Conservation (phyloP, 2,113 vertebrate species). For the Thalassarche chlororhynchos region DNA sequence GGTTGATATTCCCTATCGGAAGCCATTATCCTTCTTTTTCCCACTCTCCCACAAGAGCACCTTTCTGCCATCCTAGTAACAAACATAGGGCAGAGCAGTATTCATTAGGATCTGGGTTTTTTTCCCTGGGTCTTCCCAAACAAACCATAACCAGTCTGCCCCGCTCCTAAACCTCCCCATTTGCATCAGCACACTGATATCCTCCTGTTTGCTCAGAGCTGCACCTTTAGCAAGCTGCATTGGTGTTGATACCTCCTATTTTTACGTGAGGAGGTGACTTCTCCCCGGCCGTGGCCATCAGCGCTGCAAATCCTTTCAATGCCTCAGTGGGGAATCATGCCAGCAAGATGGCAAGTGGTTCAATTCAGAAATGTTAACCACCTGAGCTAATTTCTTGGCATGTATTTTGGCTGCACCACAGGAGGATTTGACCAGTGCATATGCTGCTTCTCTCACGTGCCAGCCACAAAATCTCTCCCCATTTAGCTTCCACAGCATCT, state of each 20-base stretch:
- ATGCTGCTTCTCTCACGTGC: background rate
- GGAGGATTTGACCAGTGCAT: background rate
- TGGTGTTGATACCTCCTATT: rapidly evolving
- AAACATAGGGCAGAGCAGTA: background rate
- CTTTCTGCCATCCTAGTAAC: background rate
- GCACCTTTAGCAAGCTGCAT: background rate
- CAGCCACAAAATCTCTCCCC: background rate
- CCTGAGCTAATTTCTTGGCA: background rate
- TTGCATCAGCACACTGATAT: background rate
- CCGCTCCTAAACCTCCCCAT: background rate
- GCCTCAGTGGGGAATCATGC: background rate
- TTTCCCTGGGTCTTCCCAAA: background rate
- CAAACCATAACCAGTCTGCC: background rate
- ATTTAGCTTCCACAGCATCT: background rate
- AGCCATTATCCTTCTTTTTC: background rate
- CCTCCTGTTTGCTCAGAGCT: background rate
- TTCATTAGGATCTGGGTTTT: background rate
- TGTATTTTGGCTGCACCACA: background rate
- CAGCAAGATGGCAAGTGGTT: background rate
- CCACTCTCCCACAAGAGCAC: background rate
- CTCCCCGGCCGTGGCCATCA: background rate
- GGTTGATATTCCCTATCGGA: background rate
- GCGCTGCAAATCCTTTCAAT: background rate
- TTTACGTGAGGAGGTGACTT: background rate
- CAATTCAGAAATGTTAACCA: background rate